These are phyloP conservation scores for Microcebus lehilahytsara DNA, from an alignment of 2,113 vertebrate genomes.

Conservation along the genomic window DNA sequence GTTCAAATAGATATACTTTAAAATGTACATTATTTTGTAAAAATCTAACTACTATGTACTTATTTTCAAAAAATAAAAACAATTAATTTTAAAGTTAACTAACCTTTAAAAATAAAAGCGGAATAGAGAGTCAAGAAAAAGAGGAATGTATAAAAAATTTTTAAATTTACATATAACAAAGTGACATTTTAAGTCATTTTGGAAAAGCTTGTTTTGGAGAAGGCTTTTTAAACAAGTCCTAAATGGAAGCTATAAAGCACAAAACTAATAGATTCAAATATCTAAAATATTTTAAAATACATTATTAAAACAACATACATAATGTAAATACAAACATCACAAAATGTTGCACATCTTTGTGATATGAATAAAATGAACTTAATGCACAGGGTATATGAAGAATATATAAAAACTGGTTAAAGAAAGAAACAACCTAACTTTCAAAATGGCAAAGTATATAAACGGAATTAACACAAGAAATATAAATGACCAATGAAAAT, in stretches of 20 bases:
- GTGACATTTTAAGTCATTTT: not conserved
- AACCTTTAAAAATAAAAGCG: too few relatives aligned
- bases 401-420: not conserved
- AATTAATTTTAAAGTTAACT: too few relatives aligned
- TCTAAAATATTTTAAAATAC: not conserved
- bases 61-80: too few relatives aligned
- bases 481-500: not conserved
- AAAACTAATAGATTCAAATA: not conserved
- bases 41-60: too few relatives aligned
- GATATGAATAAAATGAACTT: not conserved
- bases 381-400: not conserved
- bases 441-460: not conserved
- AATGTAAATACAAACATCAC: not conserved
- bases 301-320: not conserved
- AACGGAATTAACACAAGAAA: not conserved
- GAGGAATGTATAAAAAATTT: not conserved
- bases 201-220: not conserved
- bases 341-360: not conserved
- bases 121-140: not conserved
- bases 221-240: not conserved
- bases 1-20: too few relatives aligned
- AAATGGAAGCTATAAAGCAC: not conserved
- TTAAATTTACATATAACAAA: not conserved
- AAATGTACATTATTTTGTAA: too few relatives aligned
- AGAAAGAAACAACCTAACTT: not conserved